A percentile compares a stretch with the other conserved stretches of the same genome.
Conservation (phyloP, 2,797 vertebrate genomes). For the Rhinichthys osculus region DNA sequence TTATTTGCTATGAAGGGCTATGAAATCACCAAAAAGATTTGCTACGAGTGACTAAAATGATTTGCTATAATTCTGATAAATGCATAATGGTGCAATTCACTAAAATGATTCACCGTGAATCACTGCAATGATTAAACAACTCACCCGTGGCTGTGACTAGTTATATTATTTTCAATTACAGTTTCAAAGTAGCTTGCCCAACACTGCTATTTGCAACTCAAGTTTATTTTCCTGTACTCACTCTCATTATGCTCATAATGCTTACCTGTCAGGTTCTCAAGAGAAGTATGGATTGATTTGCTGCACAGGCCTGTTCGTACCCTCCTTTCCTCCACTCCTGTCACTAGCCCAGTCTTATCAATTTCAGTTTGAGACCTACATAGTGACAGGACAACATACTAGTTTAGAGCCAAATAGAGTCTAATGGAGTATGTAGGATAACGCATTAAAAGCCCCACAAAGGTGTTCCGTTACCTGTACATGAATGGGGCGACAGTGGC, state of each 20-base stretch:
- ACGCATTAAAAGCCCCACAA: background rate
- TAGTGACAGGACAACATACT: background rate
- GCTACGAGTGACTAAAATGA: background rate
- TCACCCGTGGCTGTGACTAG: background rate
- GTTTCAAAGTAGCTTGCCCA: background rate
- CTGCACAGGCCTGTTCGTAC: constrained; percentile 39
- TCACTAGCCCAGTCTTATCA: constrained; percentile 35
- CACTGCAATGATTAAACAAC: background rate
- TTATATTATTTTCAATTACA: background rate
- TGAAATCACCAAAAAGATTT: background rate
- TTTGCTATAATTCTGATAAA: background rate
- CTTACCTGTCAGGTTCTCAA: constrained; percentile 64
- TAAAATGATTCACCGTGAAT: background rate
- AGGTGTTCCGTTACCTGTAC: constrained; percentile 80
- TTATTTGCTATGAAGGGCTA: background rate
- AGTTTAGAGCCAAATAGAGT: background rate
- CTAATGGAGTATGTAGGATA: background rate
- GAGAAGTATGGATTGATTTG: constrained; percentile 62
- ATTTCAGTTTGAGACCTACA: constrained; percentile 65
- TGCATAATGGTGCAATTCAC: background rate
- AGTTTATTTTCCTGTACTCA: background rate
- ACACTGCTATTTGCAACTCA: background rate
- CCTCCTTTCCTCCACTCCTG: constrained; percentile 35
- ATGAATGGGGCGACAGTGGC: constrained; percentile 90
- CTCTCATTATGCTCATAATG: background rate